A percentile compares a stretch with the other conserved stretches of the same genome.
Conservation (phyloP, 2,113 vertebrate genomes). For the Seriola aureovittata region DNA sequence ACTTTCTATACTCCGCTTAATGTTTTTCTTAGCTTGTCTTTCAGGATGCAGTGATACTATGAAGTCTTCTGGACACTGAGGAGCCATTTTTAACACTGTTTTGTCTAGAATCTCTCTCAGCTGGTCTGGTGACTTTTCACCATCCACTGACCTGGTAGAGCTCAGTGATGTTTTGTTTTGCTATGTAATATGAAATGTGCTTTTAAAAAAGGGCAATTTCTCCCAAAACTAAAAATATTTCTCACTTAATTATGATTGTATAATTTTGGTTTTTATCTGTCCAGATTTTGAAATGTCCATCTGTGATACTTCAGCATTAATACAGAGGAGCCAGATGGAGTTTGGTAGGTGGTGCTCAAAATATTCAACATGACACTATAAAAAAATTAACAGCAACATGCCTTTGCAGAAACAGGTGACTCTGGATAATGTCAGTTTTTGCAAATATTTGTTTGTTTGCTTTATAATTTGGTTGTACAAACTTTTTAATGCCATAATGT, state of each 20-base stretch:
- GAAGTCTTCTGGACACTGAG: background rate
- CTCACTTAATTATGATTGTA: background rate
- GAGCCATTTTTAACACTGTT: too few relatives aligned
- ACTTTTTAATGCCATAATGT: background rate
- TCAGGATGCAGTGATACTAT: background rate
- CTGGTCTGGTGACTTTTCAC: background rate
- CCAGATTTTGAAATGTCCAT: background rate
- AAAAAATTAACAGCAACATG: too few relatives aligned
- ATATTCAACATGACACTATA: background rate
- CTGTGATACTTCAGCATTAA: background rate
- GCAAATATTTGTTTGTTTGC: background rate
- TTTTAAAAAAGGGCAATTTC: background rate
- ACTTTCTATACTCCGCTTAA: background rate
- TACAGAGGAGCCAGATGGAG: background rate
- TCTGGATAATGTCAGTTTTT: background rate
- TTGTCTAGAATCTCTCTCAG: too few relatives aligned
- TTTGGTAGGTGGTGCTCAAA: background rate
- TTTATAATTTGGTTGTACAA: background rate
- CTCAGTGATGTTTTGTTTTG: background rate
- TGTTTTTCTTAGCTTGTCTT: background rate
- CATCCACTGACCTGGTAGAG: background rate
- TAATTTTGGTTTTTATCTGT: background rate
- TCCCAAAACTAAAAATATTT: background rate
- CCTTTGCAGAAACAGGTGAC: too few relatives aligned
- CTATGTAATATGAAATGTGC: background rate